These are phyloP conservation scores for Colossoma macropomum DNA, from an alignment of 2,113 vertebrate genomes.

Conservation along the genomic window DNA sequence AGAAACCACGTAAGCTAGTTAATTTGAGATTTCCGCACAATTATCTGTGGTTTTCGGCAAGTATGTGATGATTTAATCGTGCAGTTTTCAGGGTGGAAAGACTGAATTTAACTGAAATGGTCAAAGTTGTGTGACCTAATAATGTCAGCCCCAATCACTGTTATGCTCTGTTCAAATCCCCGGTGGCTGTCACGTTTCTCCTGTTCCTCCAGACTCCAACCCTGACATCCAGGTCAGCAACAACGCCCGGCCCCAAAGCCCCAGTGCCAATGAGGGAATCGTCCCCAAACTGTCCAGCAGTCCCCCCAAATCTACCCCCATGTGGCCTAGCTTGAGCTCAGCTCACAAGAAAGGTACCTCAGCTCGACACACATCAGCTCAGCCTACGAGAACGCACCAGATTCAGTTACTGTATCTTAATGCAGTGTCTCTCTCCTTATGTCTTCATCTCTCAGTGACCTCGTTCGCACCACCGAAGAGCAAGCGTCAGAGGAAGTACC, in stretches of 20 bases:
- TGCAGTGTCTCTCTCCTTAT: not conserved
- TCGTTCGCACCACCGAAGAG: slow-evolving; percentile 84
- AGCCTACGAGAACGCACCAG: not conserved
- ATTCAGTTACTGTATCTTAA: not conserved
- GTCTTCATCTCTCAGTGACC: slow-evolving; percentile 67
- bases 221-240: slow-evolving; percentile 86
- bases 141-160: too few species aligned
- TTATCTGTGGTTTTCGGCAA: too few species aligned
- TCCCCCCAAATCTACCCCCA: slow-evolving; percentile 84
- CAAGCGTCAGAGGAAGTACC: slow-evolving; percentile 91
- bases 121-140: too few species aligned
- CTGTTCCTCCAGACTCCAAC: slow-evolving; percentile 81
- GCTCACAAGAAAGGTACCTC: slow-evolving; percentile 91
- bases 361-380: not conserved
- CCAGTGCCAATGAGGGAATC: slow-evolving; percentile 77
- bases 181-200: not conserved
- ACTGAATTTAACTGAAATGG: too few species aligned
- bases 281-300: slow-evolving; percentile 85
- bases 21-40: too few species aligned
- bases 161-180: too few species aligned
- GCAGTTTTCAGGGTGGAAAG: too few species aligned
- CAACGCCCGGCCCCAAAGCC: slow-evolving; percentile 78
- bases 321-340: slow-evolving; percentile 82
- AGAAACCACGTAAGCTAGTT: too few species aligned
- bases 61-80: too few species aligned